Conservation (phyloP, 2,113 vertebrate species). For the Scatophagus argus region DNA sequence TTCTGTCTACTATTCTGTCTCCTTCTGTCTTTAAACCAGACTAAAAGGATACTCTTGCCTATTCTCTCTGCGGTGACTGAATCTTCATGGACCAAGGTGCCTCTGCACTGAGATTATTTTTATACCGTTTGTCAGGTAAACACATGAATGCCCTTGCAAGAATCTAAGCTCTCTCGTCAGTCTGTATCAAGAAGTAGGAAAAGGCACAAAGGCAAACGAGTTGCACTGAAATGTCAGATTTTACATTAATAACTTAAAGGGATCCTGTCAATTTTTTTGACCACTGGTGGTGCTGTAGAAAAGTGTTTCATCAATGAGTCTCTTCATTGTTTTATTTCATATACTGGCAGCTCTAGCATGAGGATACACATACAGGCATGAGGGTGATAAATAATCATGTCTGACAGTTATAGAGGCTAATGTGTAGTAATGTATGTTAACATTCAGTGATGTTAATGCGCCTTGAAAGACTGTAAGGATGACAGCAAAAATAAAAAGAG, state of each 20-base stretch:
- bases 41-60: background rate
- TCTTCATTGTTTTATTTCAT: background rate
- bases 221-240: background rate
- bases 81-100: background rate
- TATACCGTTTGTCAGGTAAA: background rate
- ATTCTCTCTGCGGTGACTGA: background rate
- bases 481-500: no score
- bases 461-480: no score
- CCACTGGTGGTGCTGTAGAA: background rate
- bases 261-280: background rate
- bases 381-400: background rate
- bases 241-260: background rate
- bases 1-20: slow-evolving; percentile 15
- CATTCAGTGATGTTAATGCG: background rate
- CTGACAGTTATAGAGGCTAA: background rate
- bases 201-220: background rate
- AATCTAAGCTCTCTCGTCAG: background rate
- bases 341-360: background rate
- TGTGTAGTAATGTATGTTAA: background rate
- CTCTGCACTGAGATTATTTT: background rate
- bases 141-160: background rate
- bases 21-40: slow-evolving; percentile 2
- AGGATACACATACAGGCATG: background rate
- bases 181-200: background rate
- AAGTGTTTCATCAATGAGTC: background rate